Evolutionary conservation across 2,888 invertebrate species (phyloP), one percentile per base, ranked within the genome.

Genomic region (Polia nebulosa): DNA sequence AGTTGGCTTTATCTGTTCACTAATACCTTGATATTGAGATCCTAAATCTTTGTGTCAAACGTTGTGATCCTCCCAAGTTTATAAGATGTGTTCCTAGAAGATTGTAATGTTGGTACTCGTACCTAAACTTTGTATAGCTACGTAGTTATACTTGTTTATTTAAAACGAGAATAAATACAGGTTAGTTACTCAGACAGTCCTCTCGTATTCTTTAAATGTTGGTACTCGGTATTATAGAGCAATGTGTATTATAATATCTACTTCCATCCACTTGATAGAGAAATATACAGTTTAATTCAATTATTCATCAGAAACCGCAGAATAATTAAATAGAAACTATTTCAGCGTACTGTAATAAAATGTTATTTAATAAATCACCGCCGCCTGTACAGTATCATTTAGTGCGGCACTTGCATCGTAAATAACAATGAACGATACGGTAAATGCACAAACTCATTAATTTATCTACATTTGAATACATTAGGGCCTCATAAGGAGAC

Each of bases 291-390:
- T 58, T 59, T 17, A 2, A 53, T 32, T 45, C 13, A 44, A 20
- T 34, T 29, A 29, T 53, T 39, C 11, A 27, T 15, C 36, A 39
- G 25, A 6, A 45, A 45, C 60, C 25, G 2, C 52, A 29, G 11
- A 36, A 45, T 61, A 27, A 45, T 60, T 39, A 22, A 72, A 39
- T 45, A 20, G 0, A 39, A 32, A 39, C 59, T 32, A 25, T 36
- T 25, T 22, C 25, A n/a, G 32, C 3, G 9, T 15, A 32, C 25
- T 71, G 20, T 29, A 52, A n/a, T 45, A 45, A 17, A 39, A 52
- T 32, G 0, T 29, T 39, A 59, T 59, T 58, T 36, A 70, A 60
- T 72, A 59, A 52, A 72, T 69, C 32, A 72, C 15, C 11, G 11
- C 7, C 11, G 11, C 7, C 11, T 44, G 44, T 44, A 45, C 36